phyloP scores from a whole-genome alignment of 2,797 vertebrate species.

The Pangasius larnaudii region DNA sequence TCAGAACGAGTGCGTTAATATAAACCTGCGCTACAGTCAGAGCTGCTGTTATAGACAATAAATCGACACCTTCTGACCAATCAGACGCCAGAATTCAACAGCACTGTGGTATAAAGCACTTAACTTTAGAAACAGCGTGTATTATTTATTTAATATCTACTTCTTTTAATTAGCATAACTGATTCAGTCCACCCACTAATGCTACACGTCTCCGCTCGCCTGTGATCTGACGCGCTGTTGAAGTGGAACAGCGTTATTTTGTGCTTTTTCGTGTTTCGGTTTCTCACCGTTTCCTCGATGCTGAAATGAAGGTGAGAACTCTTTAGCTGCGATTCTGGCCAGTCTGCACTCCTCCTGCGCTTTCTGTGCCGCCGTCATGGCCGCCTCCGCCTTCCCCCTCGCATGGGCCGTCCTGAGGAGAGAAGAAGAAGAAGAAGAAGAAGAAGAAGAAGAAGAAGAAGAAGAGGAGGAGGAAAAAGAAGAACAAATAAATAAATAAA shows the following conservation, averaged over 20 bases:
- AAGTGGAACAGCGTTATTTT: neutral
- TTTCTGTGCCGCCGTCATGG: slow-evolving; percentile 86
- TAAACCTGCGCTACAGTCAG: no score
- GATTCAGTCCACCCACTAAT: neutral
- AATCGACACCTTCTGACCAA: neutral
- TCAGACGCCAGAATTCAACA: neutral
- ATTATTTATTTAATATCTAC: neutral
- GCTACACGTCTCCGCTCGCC: neutral
- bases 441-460: slow-evolving; percentile 7
- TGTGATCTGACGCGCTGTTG: neutral
- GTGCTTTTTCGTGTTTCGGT: neutral
- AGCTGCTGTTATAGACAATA: no score
- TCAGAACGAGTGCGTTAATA: neutral
- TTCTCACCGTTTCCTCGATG: slow-evolving; percentile 92
- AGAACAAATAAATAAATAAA: neutral
- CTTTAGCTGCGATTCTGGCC: slow-evolving; percentile 96
- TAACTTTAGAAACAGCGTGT: neutral
- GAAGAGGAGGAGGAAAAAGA: slow-evolving; percentile 35
- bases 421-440: neutral
- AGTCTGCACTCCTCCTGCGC: slow-evolving; percentile 94
- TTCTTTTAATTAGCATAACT: neutral
- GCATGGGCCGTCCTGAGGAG: slow-evolving; percentile 90
- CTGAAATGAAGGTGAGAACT: slow-evolving; percentile 98
- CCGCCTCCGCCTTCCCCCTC: slow-evolving; percentile 90
- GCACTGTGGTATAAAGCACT: neutral